These are phyloP conservation scores for Opisthocomus hoazin DNA, from an alignment of 2,113 vertebrate genomes.

Conservation along the genomic window DNA sequence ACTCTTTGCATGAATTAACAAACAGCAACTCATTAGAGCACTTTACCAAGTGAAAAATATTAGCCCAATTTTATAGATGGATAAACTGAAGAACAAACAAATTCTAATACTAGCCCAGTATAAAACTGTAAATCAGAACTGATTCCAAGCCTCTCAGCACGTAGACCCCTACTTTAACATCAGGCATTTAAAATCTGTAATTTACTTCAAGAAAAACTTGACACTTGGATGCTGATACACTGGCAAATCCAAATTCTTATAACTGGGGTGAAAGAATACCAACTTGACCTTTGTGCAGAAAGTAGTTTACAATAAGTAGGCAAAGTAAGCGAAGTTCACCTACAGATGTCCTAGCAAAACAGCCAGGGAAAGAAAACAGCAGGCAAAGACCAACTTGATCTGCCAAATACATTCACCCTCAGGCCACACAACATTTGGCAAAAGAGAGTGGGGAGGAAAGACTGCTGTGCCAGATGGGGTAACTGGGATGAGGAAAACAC, in stretches of 20 bases:
- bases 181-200: not conserved
- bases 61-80: not conserved
- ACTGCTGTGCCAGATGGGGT: not conserved
- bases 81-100: not conserved
- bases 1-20: not conserved
- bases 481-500: not conserved
- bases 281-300: not conserved
- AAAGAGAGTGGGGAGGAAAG: not conserved
- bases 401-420: constrained; percentile 12
- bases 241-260: not conserved
- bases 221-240: not conserved
- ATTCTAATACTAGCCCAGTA: not conserved
- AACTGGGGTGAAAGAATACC: not conserved
- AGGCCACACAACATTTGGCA: not conserved
- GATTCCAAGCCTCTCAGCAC: not conserved
- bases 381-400: not conserved
- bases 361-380: not conserved
- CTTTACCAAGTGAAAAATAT: not conserved
- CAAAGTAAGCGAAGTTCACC: constrained; percentile 12
- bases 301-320: not conserved
- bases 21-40: not conserved
- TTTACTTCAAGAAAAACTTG: not conserved
- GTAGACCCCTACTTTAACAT: not conserved
- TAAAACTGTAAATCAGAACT: not conserved
- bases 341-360: not conserved